Conservation (phyloP, 2,888 invertebrate species). For the Leistus spinibarbis region DNA sequence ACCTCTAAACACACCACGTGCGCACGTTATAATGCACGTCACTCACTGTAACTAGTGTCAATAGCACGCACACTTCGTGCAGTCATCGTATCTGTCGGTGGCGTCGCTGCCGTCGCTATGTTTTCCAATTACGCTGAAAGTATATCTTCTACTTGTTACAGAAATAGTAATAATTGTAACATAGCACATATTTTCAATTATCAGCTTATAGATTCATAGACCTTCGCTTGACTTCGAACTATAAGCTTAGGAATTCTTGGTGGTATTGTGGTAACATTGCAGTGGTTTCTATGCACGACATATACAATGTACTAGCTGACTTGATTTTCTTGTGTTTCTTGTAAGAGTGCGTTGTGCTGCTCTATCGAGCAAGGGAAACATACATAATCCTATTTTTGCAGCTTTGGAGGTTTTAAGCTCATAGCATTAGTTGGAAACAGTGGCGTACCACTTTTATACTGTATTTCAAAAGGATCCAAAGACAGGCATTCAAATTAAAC, state of each 20-base stretch:
- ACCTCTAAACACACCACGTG: not conserved
- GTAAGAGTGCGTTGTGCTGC: conserved; percentile 5
- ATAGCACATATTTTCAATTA: conserved; percentile 11
- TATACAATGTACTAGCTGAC: not conserved
- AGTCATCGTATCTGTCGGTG: too few species aligned
- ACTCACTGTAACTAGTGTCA: not conserved
- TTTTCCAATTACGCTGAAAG: not conserved
- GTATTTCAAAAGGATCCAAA: not conserved
- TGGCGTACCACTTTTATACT: not conserved
- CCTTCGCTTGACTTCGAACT: conserved; percentile 28
- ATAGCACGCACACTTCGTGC: not conserved
- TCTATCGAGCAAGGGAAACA: conserved; percentile 22
- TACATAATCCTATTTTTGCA: conserved; percentile 28
- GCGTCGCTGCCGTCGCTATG: too few species aligned
- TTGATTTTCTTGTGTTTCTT: not conserved
- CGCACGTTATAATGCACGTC: too few species aligned
- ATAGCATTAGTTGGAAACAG: not conserved
- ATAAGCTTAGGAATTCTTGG: conserved; percentile 21
- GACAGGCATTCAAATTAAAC: too few species aligned
- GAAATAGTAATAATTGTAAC: not conserved
- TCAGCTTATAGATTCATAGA: conserved; percentile 18
- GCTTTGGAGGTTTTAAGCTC: conserved; percentile 11
- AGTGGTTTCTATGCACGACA: conserved; percentile 12
- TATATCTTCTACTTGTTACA: too few species aligned
- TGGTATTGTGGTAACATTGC: conserved; percentile 6